Conservation (phyloP, 2,113 vertebrate genomes). For the Dromaius novaehollandiae region DNA sequence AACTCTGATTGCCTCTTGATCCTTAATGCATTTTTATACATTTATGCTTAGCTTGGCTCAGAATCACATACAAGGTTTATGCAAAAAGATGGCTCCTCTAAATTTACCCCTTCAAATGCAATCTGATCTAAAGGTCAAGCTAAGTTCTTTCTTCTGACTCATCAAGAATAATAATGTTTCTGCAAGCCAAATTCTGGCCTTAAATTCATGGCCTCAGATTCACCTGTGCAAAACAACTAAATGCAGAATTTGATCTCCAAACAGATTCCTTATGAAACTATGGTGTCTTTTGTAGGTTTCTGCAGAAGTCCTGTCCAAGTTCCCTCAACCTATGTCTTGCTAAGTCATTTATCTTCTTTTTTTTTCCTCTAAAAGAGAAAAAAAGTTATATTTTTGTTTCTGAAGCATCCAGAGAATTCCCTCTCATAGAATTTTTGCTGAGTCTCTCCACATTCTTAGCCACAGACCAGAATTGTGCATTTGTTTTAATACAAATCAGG, state of each 20-base stretch:
- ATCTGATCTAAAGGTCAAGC: neutral
- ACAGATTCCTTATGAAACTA: neutral
- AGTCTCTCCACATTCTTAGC: neutral
- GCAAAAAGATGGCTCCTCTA: neutral
- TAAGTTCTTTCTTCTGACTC: slow-evolving; percentile 25
- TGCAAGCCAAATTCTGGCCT: neutral
- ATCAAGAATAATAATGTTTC: slow-evolving; percentile 7
- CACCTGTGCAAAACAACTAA: slow-evolving; percentile 31
- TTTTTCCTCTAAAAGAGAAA: neutral
- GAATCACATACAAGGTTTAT: neutral
- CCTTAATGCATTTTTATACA: neutral
- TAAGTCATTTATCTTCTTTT: neutral
- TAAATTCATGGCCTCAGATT: neutral
- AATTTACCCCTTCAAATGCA: neutral
- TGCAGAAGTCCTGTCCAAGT: neutral
- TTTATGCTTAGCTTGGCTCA: neutral
- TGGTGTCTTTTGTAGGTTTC: neutral
- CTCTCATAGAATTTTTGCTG: neutral
- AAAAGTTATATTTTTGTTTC: neutral
- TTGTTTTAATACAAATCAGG: neutral
- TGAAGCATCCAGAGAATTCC: neutral
- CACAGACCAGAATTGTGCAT: neutral
- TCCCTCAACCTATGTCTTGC: neutral
- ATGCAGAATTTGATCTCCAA: neutral
- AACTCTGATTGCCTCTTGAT: neutral